These are phyloP conservation scores for Tyrannus savana DNA, from an alignment of 2,113 vertebrate genomes.

Conservation along the genomic window DNA sequence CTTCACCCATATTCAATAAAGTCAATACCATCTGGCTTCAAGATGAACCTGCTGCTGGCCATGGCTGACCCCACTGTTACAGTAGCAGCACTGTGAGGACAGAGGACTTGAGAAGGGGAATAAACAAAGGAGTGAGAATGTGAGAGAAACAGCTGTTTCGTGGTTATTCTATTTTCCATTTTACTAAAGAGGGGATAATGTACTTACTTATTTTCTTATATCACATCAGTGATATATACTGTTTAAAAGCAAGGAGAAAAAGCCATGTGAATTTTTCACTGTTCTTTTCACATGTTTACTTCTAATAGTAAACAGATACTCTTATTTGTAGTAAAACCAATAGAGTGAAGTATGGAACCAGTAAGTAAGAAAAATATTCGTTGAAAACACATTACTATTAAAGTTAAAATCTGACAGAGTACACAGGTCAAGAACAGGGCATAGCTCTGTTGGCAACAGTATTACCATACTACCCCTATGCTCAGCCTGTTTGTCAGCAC, in stretches of 20 bases:
- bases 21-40: too few species aligned
- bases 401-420: neutral
- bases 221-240: rapidly evolving
- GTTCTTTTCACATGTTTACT: neutral
- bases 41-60: too few species aligned
- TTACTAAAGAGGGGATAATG: rapidly evolving
- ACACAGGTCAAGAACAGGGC: neutral
- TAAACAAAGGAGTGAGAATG: too few species aligned
- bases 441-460: neutral
- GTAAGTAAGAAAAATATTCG: neutral
- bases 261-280: neutral
- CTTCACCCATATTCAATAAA: too few species aligned
- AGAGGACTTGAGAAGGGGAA: too few species aligned
- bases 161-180: neutral
- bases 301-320: neutral
- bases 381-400: neutral
- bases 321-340: neutral
- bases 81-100: too few species aligned
- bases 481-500: neutral
- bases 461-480: neutral
- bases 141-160: too few species aligned
- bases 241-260: neutral
- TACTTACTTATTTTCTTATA: neutral
- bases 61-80: too few species aligned
- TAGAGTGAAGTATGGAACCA: neutral